Evolutionary conservation across 1,140 invertebrate species (phyloP), one percentile per base, ranked within the genome.

Genomic region (Neomicropteryx cornuta): DNA sequence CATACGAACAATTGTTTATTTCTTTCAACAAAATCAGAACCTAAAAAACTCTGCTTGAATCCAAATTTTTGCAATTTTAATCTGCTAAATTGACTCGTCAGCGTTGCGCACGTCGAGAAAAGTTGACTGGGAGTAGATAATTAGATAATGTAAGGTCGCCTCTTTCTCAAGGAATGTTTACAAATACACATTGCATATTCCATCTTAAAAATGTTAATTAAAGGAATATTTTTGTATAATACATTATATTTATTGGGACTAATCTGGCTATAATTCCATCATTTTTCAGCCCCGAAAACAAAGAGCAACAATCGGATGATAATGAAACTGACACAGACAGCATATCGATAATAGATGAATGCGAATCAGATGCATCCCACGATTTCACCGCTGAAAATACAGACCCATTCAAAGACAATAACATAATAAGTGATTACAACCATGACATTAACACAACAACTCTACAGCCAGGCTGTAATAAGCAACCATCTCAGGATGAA

Each of bases 291-390:
- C 6, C 5, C 38, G 31, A 47, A 52, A 4, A 23, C 27, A 32
- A n/a, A 10, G 10, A 8, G 23, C 14, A 37, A 11, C 44, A 42
- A 38, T 42, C 43, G 32, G 62, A 63, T 20, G 62, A 58, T 44
- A 60, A 63, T 54, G 62, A 62, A 45, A 8, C 23, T 24, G 62
- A 66, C 42, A 66, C 60, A 27, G 62, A 66, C 51, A 60, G 60
- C 2, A 66, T 66, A 49, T 63, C 62, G 4, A 56, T 66, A 19
- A 63, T 66, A 4, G 63, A 53, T 45, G 62, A 66, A 40, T 61
- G 60, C 48, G 62, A 63, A 16, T 52, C 6, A 8, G 23, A 24
- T 24, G 23, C 13, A 24, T 24, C 23, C 13, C 23, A 6, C 13
- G 23, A 24, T 8, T 8, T 6, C 13, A 8, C 13, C 6, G 6